Conservation (phyloP, 2,113 vertebrate species). For the Oostethus manadensis region DNA sequence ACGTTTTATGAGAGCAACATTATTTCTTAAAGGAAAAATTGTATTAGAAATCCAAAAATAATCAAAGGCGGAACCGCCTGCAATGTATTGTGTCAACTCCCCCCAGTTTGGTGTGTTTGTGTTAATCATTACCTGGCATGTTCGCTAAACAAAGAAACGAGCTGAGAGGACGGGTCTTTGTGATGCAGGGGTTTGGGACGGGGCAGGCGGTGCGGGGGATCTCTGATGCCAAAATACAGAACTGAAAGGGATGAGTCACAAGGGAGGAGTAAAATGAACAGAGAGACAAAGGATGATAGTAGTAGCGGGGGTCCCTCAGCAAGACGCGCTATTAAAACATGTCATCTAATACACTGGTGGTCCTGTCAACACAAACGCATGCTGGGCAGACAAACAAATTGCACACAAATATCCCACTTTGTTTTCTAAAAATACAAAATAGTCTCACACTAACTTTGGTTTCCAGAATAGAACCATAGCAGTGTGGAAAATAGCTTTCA, state of each 20-base stretch:
- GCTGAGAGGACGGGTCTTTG: slow-evolving; percentile 57
- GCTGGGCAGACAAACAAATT: slow-evolving; percentile 1
- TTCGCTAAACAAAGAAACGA: slow-evolving; percentile 57
- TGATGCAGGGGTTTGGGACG: slow-evolving; percentile 48
- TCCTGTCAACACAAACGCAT: slow-evolving; percentile 12
- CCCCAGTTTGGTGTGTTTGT: slow-evolving; percentile 64
- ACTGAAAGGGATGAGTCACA: slow-evolving; percentile 27
- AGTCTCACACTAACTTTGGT: neutral
- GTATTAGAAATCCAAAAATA: neutral
- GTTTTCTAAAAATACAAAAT: neutral
- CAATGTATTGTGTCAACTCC: neutral
- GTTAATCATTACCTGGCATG: slow-evolving; percentile 74
- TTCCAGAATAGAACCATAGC: too few species aligned
- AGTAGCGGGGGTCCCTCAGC: slow-evolving; percentile 12
- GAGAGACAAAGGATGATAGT: neutral
- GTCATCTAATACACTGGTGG: slow-evolving; percentile 13
- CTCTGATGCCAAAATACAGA: slow-evolving; percentile 61
- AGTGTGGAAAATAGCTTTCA: too few species aligned
- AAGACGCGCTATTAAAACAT: slow-evolving; percentile 26
- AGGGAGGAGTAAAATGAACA: neutral
- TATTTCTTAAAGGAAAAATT: neutral
- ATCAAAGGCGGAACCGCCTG: neutral
- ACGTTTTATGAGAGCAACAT: too few species aligned
- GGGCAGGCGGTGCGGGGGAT: neutral
- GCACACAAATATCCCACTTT: neutral